phyloP scores from a whole-genome alignment of 2,888 invertebrate species.

The Steinernema carpocapsae region DNA sequence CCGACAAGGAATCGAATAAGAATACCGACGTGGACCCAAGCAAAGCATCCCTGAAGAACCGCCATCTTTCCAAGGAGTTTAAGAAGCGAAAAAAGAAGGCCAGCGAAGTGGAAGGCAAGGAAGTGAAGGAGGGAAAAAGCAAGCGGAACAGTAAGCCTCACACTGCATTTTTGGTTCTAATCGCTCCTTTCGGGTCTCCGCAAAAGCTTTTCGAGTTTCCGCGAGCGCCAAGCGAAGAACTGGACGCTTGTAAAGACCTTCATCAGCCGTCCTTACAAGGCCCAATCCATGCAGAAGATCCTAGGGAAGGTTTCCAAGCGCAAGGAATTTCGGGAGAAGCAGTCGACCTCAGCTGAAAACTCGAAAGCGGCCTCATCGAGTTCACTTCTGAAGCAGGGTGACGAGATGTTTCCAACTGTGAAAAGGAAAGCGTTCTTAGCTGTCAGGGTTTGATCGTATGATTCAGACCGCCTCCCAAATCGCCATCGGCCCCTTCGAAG shows the following conservation, averaged over 20 bases:
- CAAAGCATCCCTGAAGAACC: too few relatives aligned
- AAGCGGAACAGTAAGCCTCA: not conserved
- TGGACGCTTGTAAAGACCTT: slow-evolving; percentile 38
- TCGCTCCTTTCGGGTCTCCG: not conserved
- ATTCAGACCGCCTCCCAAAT: not conserved
- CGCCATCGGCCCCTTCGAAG: not conserved
- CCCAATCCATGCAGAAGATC: slow-evolving; percentile 38
- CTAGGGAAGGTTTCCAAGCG: slow-evolving; percentile 24
- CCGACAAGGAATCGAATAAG: not conserved
- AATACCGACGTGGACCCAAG: too few relatives aligned
- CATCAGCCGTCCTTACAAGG: slow-evolving; percentile 33
- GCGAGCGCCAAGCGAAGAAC: slow-evolving; percentile 35
- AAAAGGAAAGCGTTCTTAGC: not conserved
- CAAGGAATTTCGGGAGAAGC: slow-evolving; percentile 23
- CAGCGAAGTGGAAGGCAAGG: not conserved
- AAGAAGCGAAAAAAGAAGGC: not conserved
- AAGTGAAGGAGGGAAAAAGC: not conserved
- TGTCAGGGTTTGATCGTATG: not conserved
- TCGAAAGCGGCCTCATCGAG: not conserved
- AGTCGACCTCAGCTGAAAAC: not conserved
- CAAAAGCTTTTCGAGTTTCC: slow-evolving; percentile 17
- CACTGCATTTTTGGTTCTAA: not conserved
- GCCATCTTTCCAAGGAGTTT: too few relatives aligned
- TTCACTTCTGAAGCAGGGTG: not conserved
- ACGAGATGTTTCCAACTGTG: not conserved